Base-by-base conservation (phyloP, 1,140 invertebrate species). In the Lasioglossum baleicum region DNA sequence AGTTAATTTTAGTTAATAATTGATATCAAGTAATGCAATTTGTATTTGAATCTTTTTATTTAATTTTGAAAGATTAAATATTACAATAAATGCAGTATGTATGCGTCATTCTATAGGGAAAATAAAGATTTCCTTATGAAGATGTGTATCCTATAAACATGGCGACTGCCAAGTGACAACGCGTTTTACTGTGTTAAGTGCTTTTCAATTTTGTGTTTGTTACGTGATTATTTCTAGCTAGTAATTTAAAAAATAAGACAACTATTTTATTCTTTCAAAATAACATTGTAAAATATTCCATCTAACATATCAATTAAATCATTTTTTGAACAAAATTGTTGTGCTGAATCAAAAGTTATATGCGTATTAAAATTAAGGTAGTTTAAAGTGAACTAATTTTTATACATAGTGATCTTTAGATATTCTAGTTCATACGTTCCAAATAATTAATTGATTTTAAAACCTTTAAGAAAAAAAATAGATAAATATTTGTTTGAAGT, bases 131-230 rank as follows among this genome's bases (percentile, higher is more conserved):
- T n/a, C n/a, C n/a, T n/a, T n/a, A n/a, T n/a, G n/a, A n/a, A n/a
- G n/a, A n/a, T n/a, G 65, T 61, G 65, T 74, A 26, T 64, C 81
- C 77, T 82, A 87, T 82, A 90, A 91, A 89, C 85, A 91, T 92
- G 91, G 90, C 91, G 89, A 74, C 87, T 87, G 86, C 83, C 90
- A 89, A 91, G 87, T 91, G 89, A 91, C 88, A 90, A 89, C 86
- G 90, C 90, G 90, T 89, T 88, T 84, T 80, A 82, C 72, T 68
- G 63, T 71, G 67, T 75, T 69, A 61, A 86, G 83, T 88, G 82
- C 78, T 83, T 91, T 86, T 77, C 82, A 85, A 84, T 89, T 90
- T 90, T 83, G 17, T 90, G n/a, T n/a, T 90, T 60, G 22, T 73
- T 82, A 80, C 85, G 83, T 66, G 65, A 65, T 87, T 87, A 81